Base-by-base conservation (phyloP, 2,797 vertebrate genomes). In the Labroides dimidiatus region DNA sequence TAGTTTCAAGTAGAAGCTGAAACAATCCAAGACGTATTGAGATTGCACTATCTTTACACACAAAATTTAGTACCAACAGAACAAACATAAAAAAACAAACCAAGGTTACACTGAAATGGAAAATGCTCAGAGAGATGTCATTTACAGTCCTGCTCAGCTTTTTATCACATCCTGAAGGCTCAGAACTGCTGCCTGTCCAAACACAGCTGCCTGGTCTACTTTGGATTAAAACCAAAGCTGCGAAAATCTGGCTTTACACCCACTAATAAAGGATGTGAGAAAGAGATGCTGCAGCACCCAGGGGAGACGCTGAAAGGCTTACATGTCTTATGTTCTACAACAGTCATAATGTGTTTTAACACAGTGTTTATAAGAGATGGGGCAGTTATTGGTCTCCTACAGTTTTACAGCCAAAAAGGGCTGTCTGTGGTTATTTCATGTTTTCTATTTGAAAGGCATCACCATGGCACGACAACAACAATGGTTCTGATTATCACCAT, bases 131-230 rank as follows among this genome's bases (percentile, higher is more conserved):
- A 60, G 10, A 55, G 27, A 61, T 14, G 19, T 79, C 77, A 66
- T 45, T 72, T 51, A 50, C 42, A 36, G 59, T 11, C 5, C 49
- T 44, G 0, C 42, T 21, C 61, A 24, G 36, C 41, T 51, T 77
- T 49, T 56, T 21, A 71, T 60, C 41, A 43, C 47, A 59, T 58
- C 39, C 53, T 53, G 52, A 49, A 72, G 56, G n/a, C 62, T 69
- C 24, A 17, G 55, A 67, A 74, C 77, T 75, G 71, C 68, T 71
- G n/a, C 65, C 60, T 75, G 58, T 84, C 70, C 56, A 89, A 88
- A 86, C 79, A 82, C 72, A 84, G 81, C 80, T 84, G 80, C 70
- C 73, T 12, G 27, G 23, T 27, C 48, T 14, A 17, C 48, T 53
- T 41, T 72, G 85, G 84, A 84, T 36, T 23, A 44, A 3, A 72